Base-by-base conservation (phyloP, 64 coral and sea anemone genomes). In the Stylophora pistillata region DNA sequence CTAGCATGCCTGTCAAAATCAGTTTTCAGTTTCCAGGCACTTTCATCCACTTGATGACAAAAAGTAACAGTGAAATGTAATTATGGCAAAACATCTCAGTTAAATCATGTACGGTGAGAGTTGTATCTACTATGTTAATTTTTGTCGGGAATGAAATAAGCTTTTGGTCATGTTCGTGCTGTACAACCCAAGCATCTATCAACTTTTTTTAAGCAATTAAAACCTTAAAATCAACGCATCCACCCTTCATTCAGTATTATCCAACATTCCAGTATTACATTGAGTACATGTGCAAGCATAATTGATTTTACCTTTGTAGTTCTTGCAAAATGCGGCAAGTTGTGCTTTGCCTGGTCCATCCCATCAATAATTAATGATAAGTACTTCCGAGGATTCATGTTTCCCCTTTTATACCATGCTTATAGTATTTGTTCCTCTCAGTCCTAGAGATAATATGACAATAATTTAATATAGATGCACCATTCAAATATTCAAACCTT, bases 1-100 rank as follows among this genome's bases (percentile, higher is more conserved):
- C 55, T 56, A 88, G n/a, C 3, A 76, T 74, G 10, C 86, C 57
- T 12, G 74, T 88, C 3, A 88, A 34, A n/a, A n/a, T 88, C 59
- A 0, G 60, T 79, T 15, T 89, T 79, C 28, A 89, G 59, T 15
- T 53, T 32, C 37, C 87, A 64, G 16, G 73, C 70, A 28, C 60
- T 28, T 30, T 14, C 63, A 30, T 89, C 87, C 27, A 70, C 57
- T 75, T 89, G 27, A 23, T 25, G 66, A 55, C 0, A 61, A 12
- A 30, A 58, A 11, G 9, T 53, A 61, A 61, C 58, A 58, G 1
- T 34, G 15, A 66, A 66, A 20, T 20, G 25, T 23, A 15, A 30
- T 15, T 74, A 15, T 30, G 72, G 3, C 0, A 47, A 47, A 47
- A 47, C 37, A 47, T 47, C 37, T 47, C 37, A 47, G 37, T 7